Conservation (phyloP, 1,140 invertebrate species). For the Solen grandis region DNA sequence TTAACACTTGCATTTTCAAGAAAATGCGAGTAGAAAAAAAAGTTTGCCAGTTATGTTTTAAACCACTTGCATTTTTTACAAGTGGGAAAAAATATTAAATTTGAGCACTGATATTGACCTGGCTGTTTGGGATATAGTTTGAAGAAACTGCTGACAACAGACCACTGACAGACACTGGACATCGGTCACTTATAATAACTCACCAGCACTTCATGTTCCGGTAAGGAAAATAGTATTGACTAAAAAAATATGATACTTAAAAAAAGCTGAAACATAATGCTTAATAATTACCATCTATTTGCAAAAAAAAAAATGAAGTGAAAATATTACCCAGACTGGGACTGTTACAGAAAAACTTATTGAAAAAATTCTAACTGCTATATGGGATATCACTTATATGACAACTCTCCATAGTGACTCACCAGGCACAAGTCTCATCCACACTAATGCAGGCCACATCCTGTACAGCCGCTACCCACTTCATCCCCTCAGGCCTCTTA, state of each 20-base stretch:
- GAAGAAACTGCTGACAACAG: no score
- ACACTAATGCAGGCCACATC: constrained; percentile 80
- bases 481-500: constrained; percentile 76
- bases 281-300: not conserved
- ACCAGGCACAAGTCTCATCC: constrained; percentile 81
- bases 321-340: not conserved
- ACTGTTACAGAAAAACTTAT: not conserved
- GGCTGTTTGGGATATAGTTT: no score
- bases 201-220: no score
- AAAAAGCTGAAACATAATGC: not conserved
- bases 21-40: no score
- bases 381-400: not conserved
- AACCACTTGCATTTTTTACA: no score
- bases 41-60: no score
- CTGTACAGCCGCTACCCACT: constrained; percentile 80
- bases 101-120: no score
- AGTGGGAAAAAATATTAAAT: no score
- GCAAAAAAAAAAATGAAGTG: not conserved
- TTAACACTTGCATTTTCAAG: no score
- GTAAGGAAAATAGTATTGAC: no score
- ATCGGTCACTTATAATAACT: no score
- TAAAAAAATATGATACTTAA: not conserved
- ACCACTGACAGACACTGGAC: no score
- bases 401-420: constrained; percentile 47
- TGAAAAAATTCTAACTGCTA: not conserved